phyloP scores from a whole-genome alignment of 53 echinoderm and acorn worm species.

The Arbacia lixula region DNA sequence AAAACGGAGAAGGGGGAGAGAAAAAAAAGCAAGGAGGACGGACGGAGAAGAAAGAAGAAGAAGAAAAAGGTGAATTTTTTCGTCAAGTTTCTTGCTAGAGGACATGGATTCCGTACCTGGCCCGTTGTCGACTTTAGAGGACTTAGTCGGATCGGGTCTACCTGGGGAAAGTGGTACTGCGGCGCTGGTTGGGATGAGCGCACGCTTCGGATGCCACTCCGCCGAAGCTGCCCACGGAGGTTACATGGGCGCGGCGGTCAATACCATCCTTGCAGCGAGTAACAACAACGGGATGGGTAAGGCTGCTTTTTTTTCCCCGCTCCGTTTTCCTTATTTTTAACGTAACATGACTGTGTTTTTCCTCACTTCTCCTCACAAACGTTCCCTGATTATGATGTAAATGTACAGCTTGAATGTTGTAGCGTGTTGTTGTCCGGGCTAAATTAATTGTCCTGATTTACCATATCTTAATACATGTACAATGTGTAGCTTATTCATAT shows the following conservation, averaged over 20 bases:
- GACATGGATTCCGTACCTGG: slow-evolving; percentile 59
- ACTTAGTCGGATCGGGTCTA: slow-evolving; percentile 43
- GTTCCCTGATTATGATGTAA: too few species aligned
- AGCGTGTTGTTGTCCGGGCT: too few species aligned
- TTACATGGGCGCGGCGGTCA: slow-evolving; percentile 48
- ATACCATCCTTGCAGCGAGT: slow-evolving; percentile 33
- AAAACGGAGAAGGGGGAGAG: slow-evolving; percentile 21
- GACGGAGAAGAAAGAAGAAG: too few species aligned
- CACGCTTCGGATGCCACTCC: slow-evolving; percentile 44
- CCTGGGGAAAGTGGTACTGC: slow-evolving; percentile 28
- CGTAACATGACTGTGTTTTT: neutral
- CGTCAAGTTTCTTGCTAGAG: too few species aligned
- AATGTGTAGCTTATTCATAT: too few species aligned
- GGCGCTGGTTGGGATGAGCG: slow-evolving; percentile 41
- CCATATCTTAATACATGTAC: too few species aligned
- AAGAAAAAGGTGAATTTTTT: too few species aligned
- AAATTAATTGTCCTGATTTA: too few species aligned
- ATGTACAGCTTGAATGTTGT: too few species aligned
- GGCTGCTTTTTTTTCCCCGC: neutral
- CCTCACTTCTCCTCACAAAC: neutral
- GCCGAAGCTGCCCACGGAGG: slow-evolving; percentile 44
- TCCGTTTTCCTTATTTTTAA: neutral
- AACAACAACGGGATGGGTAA: slow-evolving; percentile 49
- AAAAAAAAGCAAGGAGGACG: neutral
- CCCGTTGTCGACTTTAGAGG: slow-evolving; percentile 50